A percentile compares a stretch with the other conserved stretches of the same genome.
These are phyloP conservation scores for Phaedon cochleariae DNA, from an alignment of 2,888 invertebrate species.

Conservation along the genomic window DNA sequence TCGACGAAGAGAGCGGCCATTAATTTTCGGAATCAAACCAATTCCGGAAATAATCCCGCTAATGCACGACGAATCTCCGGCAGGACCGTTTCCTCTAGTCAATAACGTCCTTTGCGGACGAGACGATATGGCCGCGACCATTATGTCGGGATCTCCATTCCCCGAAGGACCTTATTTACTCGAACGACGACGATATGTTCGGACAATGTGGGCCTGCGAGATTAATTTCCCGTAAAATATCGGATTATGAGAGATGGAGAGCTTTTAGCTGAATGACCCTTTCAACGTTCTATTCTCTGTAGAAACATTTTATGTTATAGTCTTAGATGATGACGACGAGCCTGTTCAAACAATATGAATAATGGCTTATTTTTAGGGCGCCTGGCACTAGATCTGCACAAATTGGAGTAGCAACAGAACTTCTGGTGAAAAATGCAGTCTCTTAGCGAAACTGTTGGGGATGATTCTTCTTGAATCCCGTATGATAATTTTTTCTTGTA, in stretches of 20 bases:
- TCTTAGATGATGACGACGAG: too few species aligned
- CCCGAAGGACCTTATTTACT: background rate
- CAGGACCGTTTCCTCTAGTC: background rate
- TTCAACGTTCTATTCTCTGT: background rate
- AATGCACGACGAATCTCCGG: background rate
- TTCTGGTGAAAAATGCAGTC: too few species aligned
- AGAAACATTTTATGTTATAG: background rate
- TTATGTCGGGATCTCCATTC: background rate
- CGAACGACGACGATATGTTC: background rate
- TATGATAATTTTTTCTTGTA: too few species aligned
- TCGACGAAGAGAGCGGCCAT: background rate
- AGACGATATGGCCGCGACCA: background rate
- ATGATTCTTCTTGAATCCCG: too few species aligned
- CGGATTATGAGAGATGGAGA: background rate
- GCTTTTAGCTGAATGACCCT: background rate
- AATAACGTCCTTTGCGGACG: background rate
- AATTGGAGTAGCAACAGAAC: too few species aligned
- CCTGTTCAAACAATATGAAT: too few species aligned
- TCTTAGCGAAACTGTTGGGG: too few species aligned
- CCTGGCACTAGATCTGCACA: too few species aligned
- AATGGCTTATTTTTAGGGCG: too few species aligned
- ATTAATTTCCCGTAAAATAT: slow-evolving; percentile 1
- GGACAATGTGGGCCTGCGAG: background rate
- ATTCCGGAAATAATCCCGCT: background rate
- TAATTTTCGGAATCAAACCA: slow-evolving; percentile 1